Conservation (phyloP, 1,140 invertebrate species). For the Calliphora vicina region DNA sequence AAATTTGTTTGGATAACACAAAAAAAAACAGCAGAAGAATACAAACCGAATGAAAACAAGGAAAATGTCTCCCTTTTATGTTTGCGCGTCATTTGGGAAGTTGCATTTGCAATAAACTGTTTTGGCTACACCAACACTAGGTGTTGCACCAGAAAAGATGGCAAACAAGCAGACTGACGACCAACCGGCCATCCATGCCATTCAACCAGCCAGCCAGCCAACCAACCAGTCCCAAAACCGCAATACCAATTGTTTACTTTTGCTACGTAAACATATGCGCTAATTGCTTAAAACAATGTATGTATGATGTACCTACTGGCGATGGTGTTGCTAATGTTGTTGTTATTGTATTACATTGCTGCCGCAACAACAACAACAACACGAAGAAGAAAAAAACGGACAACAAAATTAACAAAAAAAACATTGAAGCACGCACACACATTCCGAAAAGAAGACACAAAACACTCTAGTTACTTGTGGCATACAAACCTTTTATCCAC, state of each 20-base stretch:
- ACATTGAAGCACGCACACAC: not conserved
- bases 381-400: not conserved
- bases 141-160: conserved; percentile 2
- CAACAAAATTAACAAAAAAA: not conserved
- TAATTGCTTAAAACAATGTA: conserved; percentile 10
- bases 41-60: not conserved
- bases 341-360: not conserved
- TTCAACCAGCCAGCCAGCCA: not conserved
- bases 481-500: not conserved
- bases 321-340: not conserved
- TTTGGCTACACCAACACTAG: too few species aligned
- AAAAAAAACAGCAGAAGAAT: too few species aligned
- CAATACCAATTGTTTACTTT: not conserved
- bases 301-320: not conserved
- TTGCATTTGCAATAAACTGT: not conserved
- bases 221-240: not conserved
- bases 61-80: not conserved
- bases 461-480: not conserved
- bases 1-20: not conserved
- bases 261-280: not conserved
- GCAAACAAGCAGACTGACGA: not conserved
- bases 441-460: not conserved
- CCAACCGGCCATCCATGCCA: not conserved
- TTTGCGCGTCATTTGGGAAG: not conserved
- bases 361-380: not conserved